Base-by-base conservation (phyloP, 2,113 vertebrate genomes). In the Synchiropus splendidus region DNA sequence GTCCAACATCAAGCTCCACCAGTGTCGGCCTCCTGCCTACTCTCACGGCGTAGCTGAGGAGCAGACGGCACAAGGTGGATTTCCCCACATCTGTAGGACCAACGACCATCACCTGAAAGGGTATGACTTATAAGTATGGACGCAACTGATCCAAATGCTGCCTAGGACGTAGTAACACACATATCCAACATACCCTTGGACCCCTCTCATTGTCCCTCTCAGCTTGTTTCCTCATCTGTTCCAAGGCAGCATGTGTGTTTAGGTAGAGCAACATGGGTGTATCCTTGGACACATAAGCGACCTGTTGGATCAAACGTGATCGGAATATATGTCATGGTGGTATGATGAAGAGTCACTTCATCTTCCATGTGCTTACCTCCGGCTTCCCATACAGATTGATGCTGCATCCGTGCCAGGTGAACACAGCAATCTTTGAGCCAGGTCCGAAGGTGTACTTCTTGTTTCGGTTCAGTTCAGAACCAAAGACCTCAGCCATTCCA, bases 261-360 rank as follows among this genome's bases (percentile, higher is more conserved):
- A 98, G 85, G 56, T 98, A 98, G 37, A 98, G 87, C 61, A 97
- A 73, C 95, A 98, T 98, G 13, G 95, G 95, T 0, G 95, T 95
- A 44, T 98, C 95, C 63, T 87, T 90, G n/a, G 94, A 97, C 18
- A 96, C 54, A 13, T 98, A 98, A 1, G 93, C 92, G 54, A 94
- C 92, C 86, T 88, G 55, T 10, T 10, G 9, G 10, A n/a, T n/a
- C n/a, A n/a, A n/a, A n/a, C n/a, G n/a, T n/a, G n/a, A n/a, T n/a
- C n/a, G n/a, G n/a, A n/a, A n/a, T n/a, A n/a, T n/a, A n/a, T n/a
- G n/a, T n/a, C n/a, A n/a, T n/a, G n/a, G n/a, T n/a, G n/a, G n/a
- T n/a, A n/a, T n/a, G n/a, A n/a, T n/a, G n/a, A n/a, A n/a, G n/a
- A n/a, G n/a, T 41, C 33, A 12, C 16, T 9, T 32, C 2, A 2